Conservation (phyloP, 2,797 vertebrate species). For the Spinus pinus region DNA sequence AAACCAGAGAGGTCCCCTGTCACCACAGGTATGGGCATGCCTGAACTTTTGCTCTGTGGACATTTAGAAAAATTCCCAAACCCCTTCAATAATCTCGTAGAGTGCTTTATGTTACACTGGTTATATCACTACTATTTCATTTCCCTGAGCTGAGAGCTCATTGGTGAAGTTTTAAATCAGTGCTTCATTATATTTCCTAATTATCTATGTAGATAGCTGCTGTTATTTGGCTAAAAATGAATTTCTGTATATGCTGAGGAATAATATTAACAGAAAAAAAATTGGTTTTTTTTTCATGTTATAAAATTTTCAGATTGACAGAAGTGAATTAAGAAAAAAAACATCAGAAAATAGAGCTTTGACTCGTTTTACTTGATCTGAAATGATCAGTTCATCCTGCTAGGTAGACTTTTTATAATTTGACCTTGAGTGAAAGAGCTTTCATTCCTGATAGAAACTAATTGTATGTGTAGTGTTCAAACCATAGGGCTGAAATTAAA, state of each 20-base stretch:
- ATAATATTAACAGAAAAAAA: neutral
- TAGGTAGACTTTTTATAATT: neutral
- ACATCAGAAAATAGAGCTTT: neutral
- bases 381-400: neutral
- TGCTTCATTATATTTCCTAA: neutral
- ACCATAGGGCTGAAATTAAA: slow-evolving; percentile 48
- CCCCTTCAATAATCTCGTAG: neutral
- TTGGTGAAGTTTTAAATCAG: neutral
- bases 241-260: neutral
- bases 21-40: neutral
- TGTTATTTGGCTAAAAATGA: slow-evolving; percentile 8
- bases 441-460: slow-evolving; percentile 20
- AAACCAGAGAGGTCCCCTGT: neutral
- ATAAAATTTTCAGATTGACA: neutral
- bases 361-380: neutral
- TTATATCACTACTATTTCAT: neutral
- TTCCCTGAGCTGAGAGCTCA: neutral
- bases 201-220: neutral
- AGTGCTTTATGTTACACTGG: neutral
- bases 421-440: slow-evolving; percentile 40
- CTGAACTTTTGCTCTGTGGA: neutral
- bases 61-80: neutral
- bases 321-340: neutral
- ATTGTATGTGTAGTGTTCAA: slow-evolving; percentile 30
- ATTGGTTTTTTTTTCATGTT: fast-evolving